Conservation (phyloP, 2,113 vertebrate genomes). For the Rhinichthys klamathensis region DNA sequence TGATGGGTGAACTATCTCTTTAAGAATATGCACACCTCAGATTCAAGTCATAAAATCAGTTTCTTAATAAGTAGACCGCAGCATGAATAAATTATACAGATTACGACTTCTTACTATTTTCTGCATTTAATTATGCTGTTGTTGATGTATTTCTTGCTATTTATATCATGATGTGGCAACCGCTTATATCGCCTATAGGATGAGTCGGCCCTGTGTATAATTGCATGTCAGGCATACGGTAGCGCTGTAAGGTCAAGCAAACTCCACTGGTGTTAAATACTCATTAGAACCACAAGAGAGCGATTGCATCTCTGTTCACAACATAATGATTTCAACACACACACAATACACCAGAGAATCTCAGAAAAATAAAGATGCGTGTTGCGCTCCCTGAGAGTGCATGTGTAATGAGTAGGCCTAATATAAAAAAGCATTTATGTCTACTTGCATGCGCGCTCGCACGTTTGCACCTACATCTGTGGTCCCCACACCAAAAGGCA, state of each 20-base stretch:
- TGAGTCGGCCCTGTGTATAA: background rate
- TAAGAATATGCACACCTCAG: background rate
- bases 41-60: background rate
- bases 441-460: background rate
- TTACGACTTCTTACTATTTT: background rate
- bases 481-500: background rate
- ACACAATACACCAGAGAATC: background rate
- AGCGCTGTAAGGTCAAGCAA: background rate
- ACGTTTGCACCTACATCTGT: constrained; percentile 19
- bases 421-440: constrained; percentile 11
- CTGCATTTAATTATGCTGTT: background rate
- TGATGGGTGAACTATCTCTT: background rate
- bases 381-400: background rate
- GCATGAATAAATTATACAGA: background rate
- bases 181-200: background rate
- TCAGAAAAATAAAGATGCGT: background rate
- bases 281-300: constrained; percentile 33
- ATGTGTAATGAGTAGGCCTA: constrained; percentile 33
- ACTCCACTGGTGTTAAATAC: constrained; percentile 24
- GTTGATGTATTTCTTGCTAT: background rate
- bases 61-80: background rate
- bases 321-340: constrained; percentile 24
- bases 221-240: constrained; percentile 1
- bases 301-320: background rate
- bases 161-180: constrained; percentile 1